Percentiles rank a stretch among this genome's conserved stretches.
Conservation (phyloP, 1,140 invertebrate species). For the Anastrepha ludens region DNA sequence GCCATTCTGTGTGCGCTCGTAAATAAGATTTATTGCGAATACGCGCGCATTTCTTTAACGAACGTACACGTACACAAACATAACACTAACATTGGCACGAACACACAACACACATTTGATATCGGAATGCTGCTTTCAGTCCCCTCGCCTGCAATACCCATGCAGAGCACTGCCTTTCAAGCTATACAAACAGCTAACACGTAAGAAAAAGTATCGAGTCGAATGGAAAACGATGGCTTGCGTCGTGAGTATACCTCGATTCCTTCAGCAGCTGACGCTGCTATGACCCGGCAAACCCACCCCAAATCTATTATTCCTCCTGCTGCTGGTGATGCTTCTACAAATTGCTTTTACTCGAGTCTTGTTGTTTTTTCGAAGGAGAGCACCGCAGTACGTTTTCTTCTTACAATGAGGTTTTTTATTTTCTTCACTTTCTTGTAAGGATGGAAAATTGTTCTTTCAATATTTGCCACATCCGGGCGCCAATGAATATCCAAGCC, state of each 20-base stretch:
- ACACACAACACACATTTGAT: background rate
- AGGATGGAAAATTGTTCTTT: background rate
- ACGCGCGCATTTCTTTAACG: conserved; percentile 71
- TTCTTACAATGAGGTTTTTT: background rate
- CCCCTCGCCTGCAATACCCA: no score
- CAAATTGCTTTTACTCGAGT: conserved; percentile 7
- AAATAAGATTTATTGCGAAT: conserved; percentile 74
- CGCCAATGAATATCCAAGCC: background rate
- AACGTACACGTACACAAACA: conserved; percentile 58
- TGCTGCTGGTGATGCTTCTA: background rate
- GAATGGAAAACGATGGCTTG: background rate
- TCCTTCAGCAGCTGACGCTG: background rate
- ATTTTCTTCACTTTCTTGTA: background rate
- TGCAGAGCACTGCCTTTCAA: background rate
- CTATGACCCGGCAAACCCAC: background rate
- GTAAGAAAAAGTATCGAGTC: background rate
- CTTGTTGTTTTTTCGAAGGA: background rate
- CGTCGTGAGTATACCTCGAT: background rate
- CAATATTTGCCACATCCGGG: background rate
- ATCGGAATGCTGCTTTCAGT: background rate
- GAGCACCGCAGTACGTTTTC: background rate
- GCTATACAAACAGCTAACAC: background rate
- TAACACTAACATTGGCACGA: background rate
- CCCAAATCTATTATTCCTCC: background rate
- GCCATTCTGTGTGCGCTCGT: conserved; percentile 73